Evolutionary conservation across 2,888 invertebrate species (phyloP), one percentile per base, ranked within the genome.

Genomic region (Tortrix viridana): DNA sequence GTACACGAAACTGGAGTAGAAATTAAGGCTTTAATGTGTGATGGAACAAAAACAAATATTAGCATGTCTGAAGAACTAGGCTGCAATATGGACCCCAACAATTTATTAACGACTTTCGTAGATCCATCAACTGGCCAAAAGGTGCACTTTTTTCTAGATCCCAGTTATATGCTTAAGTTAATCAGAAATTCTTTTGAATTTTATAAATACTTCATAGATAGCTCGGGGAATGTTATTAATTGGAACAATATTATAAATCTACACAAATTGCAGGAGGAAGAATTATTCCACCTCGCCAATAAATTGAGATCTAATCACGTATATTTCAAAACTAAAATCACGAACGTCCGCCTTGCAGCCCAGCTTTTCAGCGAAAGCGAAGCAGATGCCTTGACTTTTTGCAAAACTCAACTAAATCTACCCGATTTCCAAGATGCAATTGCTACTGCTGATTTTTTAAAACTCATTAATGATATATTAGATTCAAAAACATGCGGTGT

Each of bases 311-410:
- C 26, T 7, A 26, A 26, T 9, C 26, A 26, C 9, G 26, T 26
- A 7, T 26, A 26, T 9, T 26, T 26, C 9, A 26, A 26, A 26
- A 26, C 65, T 4, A 65, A 67, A 58, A 65, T 67, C 9, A 70
- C 67, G 67, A 70, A 68, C 20, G 70, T 68, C n/a, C 56, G 65
- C 1, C 65, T 70, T 12, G 70, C 69, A 58, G 58, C 69, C 26
- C 70, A 71, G 44, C 44, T 71, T 3, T 71, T 71, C 47, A 69
- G 68, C 54, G 46, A 43, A 60, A 66, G 67, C 54, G 66, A 66
- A 19, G 62, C 60, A 7, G 64, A 65, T 49, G 62, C 62, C 23
- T 60, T 68, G 38, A 32, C 56, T 26, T 60, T 60, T 60, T 60
- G 60, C 20, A 18, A 60, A 54, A 60, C 38, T 19, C 16, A 22